Base-by-base conservation (phyloP, 2,797 vertebrate species). In the Serranus cabrilla region DNA sequence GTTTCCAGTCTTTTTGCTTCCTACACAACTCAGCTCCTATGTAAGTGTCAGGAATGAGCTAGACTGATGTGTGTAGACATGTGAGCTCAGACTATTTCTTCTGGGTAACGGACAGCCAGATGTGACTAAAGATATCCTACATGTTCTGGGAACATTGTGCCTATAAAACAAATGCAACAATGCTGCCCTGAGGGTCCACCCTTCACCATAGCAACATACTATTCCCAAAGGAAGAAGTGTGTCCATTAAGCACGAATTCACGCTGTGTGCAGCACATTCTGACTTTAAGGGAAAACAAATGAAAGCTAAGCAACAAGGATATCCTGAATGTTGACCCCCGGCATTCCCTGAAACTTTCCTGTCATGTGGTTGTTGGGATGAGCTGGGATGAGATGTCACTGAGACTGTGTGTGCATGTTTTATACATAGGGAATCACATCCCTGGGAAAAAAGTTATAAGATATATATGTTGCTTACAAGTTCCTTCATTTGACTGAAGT, bases 391-490 rank as follows among this genome's bases (percentile, higher is more conserved):
- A 17, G 56, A 40, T 45, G 46, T 65, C 31, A 40, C 18, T 43
- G 37, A 67, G 50, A 70, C 34, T 52, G 45, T 72, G 17, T 18
- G 11, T 50, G 18, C 42, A 20, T 47, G 10, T 21, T 16, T 34
- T 31, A 39, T 21, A 5, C 5, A 52, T 34, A 57, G 47, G 16
- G 21, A 1, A 25, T 52, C 12, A 31, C 20, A 56, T 0, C 55
- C 34, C 18, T 56, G 7, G 27, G 10, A n/a, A 63, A 62, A 71
- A 21, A 67, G 12, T 46, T 1, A n/a, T 4, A 11, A 42, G 11
- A 31, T 3, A 34, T 0, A 11, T 46, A 17, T 59, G 49, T 58
- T 50, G 11, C 95, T 95, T 90, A 97, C 97, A 51, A 96, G 90
- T 0, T 80, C 84, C 59, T 91, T 72, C 5, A 94, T 85, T 47